phyloP scores from a whole-genome alignment of 92 coral and sea anemone species.

The Palythoa grandiflora region DNA sequence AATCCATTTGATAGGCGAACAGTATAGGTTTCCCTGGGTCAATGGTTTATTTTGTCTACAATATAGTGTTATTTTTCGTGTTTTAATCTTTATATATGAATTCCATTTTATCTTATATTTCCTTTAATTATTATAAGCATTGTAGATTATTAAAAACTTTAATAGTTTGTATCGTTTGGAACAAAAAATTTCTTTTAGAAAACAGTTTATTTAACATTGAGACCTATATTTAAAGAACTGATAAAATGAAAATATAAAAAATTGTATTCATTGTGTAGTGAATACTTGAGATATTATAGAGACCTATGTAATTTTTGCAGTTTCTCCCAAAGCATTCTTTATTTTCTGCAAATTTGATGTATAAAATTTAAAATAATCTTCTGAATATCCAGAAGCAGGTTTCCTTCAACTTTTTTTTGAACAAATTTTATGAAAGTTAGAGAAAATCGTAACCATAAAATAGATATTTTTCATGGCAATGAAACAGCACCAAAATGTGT shows the following conservation, averaged over 20 bases:
- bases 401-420: constrained; percentile 35
- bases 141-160: constrained; percentile 38
- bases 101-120: constrained; percentile 36
- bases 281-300: constrained; percentile 16
- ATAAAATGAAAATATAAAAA: constrained; percentile 16
- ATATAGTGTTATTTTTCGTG: constrained; percentile 46
- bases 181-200: constrained; percentile 35
- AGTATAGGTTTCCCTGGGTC: constrained; percentile 37
- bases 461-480: background rate
- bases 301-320: constrained; percentile 11
- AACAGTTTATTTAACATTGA: constrained; percentile 35
- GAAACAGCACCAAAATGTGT: background rate
- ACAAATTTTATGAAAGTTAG: background rate
- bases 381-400: background rate
- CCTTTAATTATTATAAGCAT: constrained; percentile 42
- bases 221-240: constrained; percentile 29
- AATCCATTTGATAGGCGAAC: constrained; percentile 49
- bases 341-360: constrained; percentile 9
- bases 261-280: constrained; percentile 25
- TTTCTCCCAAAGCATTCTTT: constrained; percentile 35
- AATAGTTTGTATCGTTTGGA: constrained; percentile 41
- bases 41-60: constrained; percentile 53
- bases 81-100: constrained; percentile 47
- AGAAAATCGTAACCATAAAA: background rate
- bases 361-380: background rate